These are phyloP conservation scores for Ictalurus furcatus DNA, from an alignment of 2,113 vertebrate species.

Conservation along the genomic window DNA sequence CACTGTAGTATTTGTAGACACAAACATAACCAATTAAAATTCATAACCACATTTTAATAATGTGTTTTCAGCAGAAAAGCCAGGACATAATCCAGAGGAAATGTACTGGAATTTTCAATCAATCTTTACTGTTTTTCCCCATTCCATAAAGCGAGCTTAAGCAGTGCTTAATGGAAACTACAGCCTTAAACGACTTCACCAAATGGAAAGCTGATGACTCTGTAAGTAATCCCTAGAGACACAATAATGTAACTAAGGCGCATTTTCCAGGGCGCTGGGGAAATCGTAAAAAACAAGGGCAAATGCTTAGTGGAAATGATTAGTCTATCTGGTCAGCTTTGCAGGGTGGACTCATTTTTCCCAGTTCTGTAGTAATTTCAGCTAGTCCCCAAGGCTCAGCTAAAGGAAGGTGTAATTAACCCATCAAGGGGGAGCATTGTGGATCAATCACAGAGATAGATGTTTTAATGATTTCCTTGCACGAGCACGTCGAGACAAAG, in stretches of 20 bases:
- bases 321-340: slow-evolving; percentile 13
- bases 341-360: background rate
- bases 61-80: background rate
- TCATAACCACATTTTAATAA: too few relatives aligned
- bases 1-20: background rate
- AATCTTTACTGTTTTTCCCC: background rate
- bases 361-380: slow-evolving; percentile 21
- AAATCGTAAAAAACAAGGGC: background rate
- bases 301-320: background rate
- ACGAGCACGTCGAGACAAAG: background rate
- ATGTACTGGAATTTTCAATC: background rate
- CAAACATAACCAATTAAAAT: background rate
- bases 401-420: slow-evolving; percentile 43
- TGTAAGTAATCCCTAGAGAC: slow-evolving; percentile 32
- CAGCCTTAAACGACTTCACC: slow-evolving; percentile 11
- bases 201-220: slow-evolving; percentile 31
- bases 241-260: background rate
- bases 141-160: slow-evolving; percentile 7
- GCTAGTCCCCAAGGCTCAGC: background rate
- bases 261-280: slow-evolving; percentile 11
- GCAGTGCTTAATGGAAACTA: slow-evolving; percentile 31
- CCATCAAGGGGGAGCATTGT: slow-evolving; percentile 31
- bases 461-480: slow-evolving; percentile 36
- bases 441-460: slow-evolving; percentile 42
- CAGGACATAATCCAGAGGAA: background rate